phyloP scores from a whole-genome alignment of 2,797 vertebrate species.

The Pipistrellus pygmaeus region DNA sequence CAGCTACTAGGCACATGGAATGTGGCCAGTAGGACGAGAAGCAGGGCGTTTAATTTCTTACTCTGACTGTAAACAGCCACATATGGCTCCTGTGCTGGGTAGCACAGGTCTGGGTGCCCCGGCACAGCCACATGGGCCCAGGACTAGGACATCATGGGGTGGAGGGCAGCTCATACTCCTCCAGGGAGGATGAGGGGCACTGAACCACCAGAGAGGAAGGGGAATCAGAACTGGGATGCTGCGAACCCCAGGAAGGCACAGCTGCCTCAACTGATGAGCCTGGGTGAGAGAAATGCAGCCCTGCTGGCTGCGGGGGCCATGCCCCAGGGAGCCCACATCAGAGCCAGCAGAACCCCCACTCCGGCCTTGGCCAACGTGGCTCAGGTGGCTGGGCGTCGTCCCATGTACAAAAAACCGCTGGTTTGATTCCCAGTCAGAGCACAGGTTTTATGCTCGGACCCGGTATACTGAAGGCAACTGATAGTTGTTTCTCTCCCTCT shows the following conservation, averaged over 20 bases:
- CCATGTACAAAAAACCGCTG: background rate
- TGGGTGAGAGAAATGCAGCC: background rate
- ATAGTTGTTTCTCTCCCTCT: background rate
- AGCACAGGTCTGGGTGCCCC: background rate
- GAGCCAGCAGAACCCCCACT: background rate
- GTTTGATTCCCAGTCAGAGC: background rate
- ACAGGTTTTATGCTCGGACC: background rate
- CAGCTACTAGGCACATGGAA: too few species aligned
- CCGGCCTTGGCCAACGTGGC: background rate
- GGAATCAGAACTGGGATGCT: background rate
- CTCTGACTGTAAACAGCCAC: background rate
- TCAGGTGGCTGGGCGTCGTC: background rate
- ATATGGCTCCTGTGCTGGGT: background rate
- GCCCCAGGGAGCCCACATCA: background rate
- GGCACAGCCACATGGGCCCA: background rate
- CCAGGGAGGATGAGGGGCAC: background rate
- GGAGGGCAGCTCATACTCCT: background rate
- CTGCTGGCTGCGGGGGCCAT: background rate
- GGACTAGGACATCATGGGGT: background rate
- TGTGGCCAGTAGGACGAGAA: background rate
- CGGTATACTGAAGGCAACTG: background rate
- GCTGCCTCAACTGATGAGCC: background rate
- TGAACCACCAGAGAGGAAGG: background rate
- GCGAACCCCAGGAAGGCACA: background rate
- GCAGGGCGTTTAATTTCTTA: background rate